Conservation (phyloP, 2,888 invertebrate genomes). For the Acronicta alni region DNA sequence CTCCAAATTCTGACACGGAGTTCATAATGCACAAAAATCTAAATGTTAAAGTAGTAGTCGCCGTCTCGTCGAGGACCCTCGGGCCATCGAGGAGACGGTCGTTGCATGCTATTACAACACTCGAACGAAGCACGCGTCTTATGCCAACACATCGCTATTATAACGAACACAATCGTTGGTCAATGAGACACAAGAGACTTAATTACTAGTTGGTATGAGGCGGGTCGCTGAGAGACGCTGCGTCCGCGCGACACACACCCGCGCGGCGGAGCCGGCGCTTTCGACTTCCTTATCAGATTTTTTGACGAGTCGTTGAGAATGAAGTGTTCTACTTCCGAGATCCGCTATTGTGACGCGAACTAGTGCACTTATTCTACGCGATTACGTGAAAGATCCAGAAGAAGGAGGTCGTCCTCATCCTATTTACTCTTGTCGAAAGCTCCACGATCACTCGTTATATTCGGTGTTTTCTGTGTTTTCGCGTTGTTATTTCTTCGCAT, state of each 20-base stretch:
- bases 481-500: slow-evolving; percentile 87
- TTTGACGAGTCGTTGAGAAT: slow-evolving; percentile 61
- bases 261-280: slow-evolving; percentile 87
- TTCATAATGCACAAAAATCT: slow-evolving; percentile 78
- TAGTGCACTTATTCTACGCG: slow-evolving; percentile 50
- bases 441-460: slow-evolving; percentile 74
- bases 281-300: slow-evolving; percentile 73
- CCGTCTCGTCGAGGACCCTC: slow-evolving; percentile 60
- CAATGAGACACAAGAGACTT: slow-evolving; percentile 27
- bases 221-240: slow-evolving; percentile 67
- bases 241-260: slow-evolving; percentile 82
- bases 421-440: slow-evolving; percentile 72
- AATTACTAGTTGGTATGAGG: slow-evolving; percentile 68
- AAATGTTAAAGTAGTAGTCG: slow-evolving; percentile 75
- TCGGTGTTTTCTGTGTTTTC: slow-evolving; percentile 84
- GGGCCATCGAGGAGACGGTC: slow-evolving; percentile 70
- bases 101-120: slow-evolving; percentile 83
- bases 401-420: slow-evolving; percentile 76
- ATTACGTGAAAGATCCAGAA: slow-evolving; percentile 58
- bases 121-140: slow-evolving; percentile 70
- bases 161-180: slow-evolving; percentile 27
- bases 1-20: slow-evolving; percentile 76
- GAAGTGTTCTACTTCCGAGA: slow-evolving; percentile 46
- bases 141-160: slow-evolving; percentile 59
- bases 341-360: slow-evolving; percentile 32